These are phyloP conservation scores for Valencia hispanica DNA, from an alignment of 2,797 vertebrate genomes.

Conservation along the genomic window DNA sequence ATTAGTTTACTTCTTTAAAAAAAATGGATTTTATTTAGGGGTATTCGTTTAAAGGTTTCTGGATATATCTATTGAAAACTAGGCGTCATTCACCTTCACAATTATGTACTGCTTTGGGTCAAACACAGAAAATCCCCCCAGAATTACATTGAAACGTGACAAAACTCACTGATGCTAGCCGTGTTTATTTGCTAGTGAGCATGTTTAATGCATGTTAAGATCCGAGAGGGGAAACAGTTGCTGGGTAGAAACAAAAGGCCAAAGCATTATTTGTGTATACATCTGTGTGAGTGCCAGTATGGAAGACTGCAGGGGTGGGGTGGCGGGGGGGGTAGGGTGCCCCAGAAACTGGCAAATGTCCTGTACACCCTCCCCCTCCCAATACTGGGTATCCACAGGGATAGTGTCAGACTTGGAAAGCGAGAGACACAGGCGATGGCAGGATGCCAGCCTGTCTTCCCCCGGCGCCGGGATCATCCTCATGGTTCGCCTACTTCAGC, in stretches of 20 bases:
- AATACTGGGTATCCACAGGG: slow-evolving; percentile 42
- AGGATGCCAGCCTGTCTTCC: slow-evolving; percentile 48
- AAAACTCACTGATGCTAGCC: background rate
- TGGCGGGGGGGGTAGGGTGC: slow-evolving; percentile 35
- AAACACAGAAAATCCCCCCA: no score
- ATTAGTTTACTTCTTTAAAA: no score
- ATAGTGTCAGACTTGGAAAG: slow-evolving; percentile 41
- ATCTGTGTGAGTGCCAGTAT: slow-evolving; percentile 32
- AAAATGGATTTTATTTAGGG: no score
- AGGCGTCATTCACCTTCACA: no score
- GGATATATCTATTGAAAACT: no score
- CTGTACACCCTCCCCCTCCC: slow-evolving; percentile 35
- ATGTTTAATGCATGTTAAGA: background rate
- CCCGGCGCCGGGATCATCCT: slow-evolving; percentile 56
- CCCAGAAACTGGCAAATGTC: slow-evolving; percentile 59
- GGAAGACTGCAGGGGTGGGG: slow-evolving; percentile 32
- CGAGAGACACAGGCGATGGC: slow-evolving; percentile 37
- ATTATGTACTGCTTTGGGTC: no score
- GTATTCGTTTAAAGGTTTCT: no score
- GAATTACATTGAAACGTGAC: background rate
- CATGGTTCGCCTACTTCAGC: slow-evolving; percentile 23
- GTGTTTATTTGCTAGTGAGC: background rate
- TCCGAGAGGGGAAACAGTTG: slow-evolving; percentile 15
- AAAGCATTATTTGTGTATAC: slow-evolving; percentile 27
- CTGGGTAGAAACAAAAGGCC: slow-evolving; percentile 22